Base-by-base conservation (phyloP, 2,797 vertebrate genomes). In the Sebastes minor region DNA sequence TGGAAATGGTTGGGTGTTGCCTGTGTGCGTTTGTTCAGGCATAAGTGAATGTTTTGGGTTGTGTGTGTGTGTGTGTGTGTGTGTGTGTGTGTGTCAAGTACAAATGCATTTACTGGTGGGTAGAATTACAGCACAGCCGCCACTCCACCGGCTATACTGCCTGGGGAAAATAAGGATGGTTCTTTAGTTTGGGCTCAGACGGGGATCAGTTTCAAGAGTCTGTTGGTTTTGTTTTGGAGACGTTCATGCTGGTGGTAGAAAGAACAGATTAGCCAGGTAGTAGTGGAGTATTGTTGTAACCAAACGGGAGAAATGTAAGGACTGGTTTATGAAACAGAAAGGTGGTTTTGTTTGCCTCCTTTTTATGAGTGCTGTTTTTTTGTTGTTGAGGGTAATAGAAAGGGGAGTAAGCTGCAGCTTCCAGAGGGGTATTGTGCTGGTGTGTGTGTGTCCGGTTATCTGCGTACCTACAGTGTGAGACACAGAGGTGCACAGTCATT, bases 151-250 rank as follows among this genome's bases (percentile, higher is more conserved):
- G 77, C 71, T 57, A 38, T 38, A n/a, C 68, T 68, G 86, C 72
- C 53, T 28, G 59, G 74, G 82, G 76, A 67, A 85, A 88, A 84
- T 56, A 78, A 35, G 60, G 72, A 87, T 70, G 78, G 80, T 79
- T 83, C 80, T 80, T 85, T 81, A 82, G 80, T 91, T 92, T 87
- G 66, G 71, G 75, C 84, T 88, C 81, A 85, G 86, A 71, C 53
- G 62, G 82, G 82, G 77, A 93, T 94, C 91, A 83, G 82, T 94
- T 94, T 89, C 79, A 80, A 91, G 82, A 82, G 87, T 74, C 84
- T 87, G 73, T 84, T 82, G 79, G 90, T 71, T 87, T 89, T 89
- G 85, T 90, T 90, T 92, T 90, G 56, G 82, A 89, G 78, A 88
- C 76, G 78, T 87, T 86, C 81, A 73, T 71, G 66, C 63, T 28